Evolutionary conservation across 2,888 invertebrate genomes (phyloP), one percentile per base, ranked within the genome.

Genomic region (Conops quadrifasciatus): DNA sequence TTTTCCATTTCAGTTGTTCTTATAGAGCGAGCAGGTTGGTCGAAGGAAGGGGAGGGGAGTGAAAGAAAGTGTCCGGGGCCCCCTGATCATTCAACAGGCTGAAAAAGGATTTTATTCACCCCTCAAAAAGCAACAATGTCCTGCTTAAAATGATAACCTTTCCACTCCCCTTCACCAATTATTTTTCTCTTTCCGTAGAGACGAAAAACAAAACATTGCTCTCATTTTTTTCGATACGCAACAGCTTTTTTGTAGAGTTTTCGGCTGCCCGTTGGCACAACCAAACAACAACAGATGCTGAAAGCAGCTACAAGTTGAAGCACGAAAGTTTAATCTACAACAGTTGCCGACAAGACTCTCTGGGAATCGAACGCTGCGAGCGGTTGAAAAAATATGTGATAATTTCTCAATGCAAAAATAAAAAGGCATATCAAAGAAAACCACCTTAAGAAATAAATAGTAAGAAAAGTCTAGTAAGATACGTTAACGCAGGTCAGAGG

Each of bases 281-380:
- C 9, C 4, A 36, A 36, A 4, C 36, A 36, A 15, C 19, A 11
- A 13, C 45, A 53, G 53, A 59, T 60, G 67, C 58, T 58, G 67
- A 59, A 68, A 60, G 60, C 59, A 68, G 67, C 67, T 60, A 68
- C 67, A 68, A 68, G 67, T 68, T 68, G 67, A 21, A 68, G 26
- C 21, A 28, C n/a, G 2, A 24, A 15, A 60, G 5, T 30, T 51
- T 30, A 15, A 60, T 30, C 36, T 28, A 60, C 68, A 68, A 68
- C 68, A 68, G 68, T 62, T 68, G 68, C 68, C 60, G 62, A 28
- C 49, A 60, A 62, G 68, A 60, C 19, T 47, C 60, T 68, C 60
- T 49, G 51, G 36, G 51, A 36, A 51, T 7, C 60, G 62, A 26
- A 62, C 49, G 68, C 47, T 47, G 24, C 9, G 1, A 53, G 16